Evolutionary conservation across 2,888 invertebrate genomes (phyloP), one percentile per base, ranked within the genome.

Genomic region (Spodoptera picta): DNA sequence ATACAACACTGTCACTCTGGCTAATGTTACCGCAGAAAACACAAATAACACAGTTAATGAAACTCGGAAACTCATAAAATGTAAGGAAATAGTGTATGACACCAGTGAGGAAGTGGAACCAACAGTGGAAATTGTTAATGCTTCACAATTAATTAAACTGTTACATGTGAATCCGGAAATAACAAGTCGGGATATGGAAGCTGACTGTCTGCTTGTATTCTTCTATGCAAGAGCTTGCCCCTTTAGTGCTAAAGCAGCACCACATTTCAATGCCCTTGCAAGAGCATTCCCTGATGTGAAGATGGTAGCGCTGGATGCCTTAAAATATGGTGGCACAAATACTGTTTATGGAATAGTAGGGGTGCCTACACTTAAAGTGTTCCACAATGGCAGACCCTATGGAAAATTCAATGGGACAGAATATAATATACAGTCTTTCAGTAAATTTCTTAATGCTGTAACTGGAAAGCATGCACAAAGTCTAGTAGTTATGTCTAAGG

Each of bases 201-300:
- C 96, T 24, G 91, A 95, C 47, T 98, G 98, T 90, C 95, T 97
- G 1, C 89, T 98, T 23, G 96, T 99, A 3, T 93, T 99, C 78
- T 99, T 99, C 91, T 99, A 97, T 89, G 97, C 99, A 0, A 96
- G 96, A 71, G 97, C 97, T 85, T 99, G 99, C 84, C 97, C 98
- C 2, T 99, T 98, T 83, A 98, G 98, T 82, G 97, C 98, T 19
- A 96, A 97, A 85, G 97, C 98, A 7, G 99, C 98, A 1, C 98
- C 98, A 6, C 96, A 98, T 86, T 98, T 97, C 83, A 99, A 99
- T 94, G 98, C 98, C 0, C 88, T 99, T 31, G 97, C 98, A 1
- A 95, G 98, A 82, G 96, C 97, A 4, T 99, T 98, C 90, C 98
- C 98, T 1, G 96, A 97, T 79, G 95, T 99, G 0, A 97, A 97